Percentiles rank a stretch among this genome's conserved stretches.
Conservation (phyloP, 2,888 invertebrate species). For the Drosophila dives region DNA sequence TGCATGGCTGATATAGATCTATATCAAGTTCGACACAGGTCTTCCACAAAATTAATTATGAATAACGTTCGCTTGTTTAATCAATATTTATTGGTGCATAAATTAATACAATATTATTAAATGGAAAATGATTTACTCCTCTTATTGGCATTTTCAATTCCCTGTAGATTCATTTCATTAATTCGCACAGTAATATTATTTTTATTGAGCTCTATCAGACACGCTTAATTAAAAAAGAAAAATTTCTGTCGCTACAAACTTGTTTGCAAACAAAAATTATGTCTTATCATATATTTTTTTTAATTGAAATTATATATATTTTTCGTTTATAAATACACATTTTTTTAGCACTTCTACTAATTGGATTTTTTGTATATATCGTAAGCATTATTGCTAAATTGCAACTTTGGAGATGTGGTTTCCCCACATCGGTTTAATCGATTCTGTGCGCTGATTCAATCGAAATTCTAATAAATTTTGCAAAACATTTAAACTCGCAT, state of each 20-base stretch:
- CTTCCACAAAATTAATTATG: conserved; percentile 10
- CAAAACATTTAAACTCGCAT: too few species aligned
- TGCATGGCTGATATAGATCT: conserved; percentile 12
- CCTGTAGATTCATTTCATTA: too few species aligned
- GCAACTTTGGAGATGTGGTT: neutral
- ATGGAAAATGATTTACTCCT: neutral
- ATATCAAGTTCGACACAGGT: conserved; percentile 18
- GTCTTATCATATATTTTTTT: neutral
- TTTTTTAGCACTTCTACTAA: neutral
- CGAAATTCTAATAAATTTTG: neutral
- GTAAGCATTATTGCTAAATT: neutral
- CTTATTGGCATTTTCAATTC: neutral
- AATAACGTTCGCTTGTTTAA: conserved; percentile 12
- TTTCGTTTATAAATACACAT: neutral
- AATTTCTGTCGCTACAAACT: neutral
- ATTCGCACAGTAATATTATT: neutral
- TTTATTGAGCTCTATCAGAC: neutral
- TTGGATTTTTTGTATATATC: neutral
- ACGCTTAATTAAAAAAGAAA: neutral
- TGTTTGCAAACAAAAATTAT: conserved; percentile 1
- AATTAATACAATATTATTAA: neutral
- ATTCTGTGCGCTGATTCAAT: neutral
- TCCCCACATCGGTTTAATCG: too few species aligned
- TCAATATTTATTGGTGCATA: neutral
- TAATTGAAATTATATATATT: neutral